Base-by-base conservation (phyloP, 2,113 vertebrate species). In the Ameiurus melas region DNA sequence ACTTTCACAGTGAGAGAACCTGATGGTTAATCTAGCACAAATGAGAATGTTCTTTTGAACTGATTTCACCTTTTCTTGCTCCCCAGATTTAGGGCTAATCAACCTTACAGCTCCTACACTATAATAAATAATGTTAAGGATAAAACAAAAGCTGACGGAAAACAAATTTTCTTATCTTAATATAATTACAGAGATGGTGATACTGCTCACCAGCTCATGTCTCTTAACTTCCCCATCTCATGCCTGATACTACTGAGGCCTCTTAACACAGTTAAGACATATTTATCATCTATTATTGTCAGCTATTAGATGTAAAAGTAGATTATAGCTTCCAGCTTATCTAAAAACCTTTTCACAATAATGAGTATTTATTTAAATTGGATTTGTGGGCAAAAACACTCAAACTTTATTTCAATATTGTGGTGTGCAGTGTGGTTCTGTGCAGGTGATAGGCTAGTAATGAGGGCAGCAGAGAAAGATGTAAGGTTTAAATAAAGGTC, bases 401-500 rank as follows among this genome's bases (percentile, higher is more conserved):
- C 16, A 25, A 84, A 33, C 19, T 84, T 64, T 84, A 78, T 62
- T 71, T 62, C 16, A 88, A 78, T 78, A 30, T 88, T 68, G 51
- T 70, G 64, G 10, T 87, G 68, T 88, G 57, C 58, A 60, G 51
- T n/a, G 47, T 85, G 60, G 3, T 71, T n/a, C n/a, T 58, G 33
- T 47, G 64, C 30, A 17, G 9, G 13, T 55, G 19, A 68, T 64
- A 70, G 27, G 19, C 27, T 80, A 36, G 51, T 70, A 57, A 27
- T 60, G n/a, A n/a, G 7, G 25, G 30, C 53, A 47, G 36, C 20
- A 10, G 27, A 53, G 55, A 27, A 71, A 39, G 14, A 25, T 85
- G 83, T 85, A 85, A 73, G 64, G 25, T 39, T 85, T 88, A 71
- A 85, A 85, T 70, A 78, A 77, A 20, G 58, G 16, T 51, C 71